phyloP scores from a whole-genome alignment of 2,888 invertebrate species.

The Thereva unica region DNA sequence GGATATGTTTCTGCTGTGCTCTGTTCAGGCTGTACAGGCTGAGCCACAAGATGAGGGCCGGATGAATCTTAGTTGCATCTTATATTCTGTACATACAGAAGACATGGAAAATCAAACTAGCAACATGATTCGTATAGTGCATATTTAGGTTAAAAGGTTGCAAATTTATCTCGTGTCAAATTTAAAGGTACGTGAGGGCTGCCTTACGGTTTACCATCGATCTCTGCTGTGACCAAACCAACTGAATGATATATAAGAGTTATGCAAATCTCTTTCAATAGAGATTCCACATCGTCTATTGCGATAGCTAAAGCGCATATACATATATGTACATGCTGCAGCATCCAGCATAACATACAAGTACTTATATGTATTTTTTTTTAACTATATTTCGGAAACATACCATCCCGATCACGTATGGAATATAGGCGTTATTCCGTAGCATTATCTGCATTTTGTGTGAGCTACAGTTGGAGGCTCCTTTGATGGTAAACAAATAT shows the following conservation, averaged over 20 bases:
- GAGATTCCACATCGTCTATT: constrained; percentile 10
- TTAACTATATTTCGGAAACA: no score
- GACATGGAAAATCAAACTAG: no score
- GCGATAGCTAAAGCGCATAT: not conserved
- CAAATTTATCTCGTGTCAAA: constrained; percentile 37
- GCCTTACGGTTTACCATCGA: constrained; percentile 24
- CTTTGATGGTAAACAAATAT: constrained; percentile 2
- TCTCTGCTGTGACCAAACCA: constrained; percentile 3
- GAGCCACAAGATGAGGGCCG: constrained; percentile 8
- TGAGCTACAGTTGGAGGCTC: no score
- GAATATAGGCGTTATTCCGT: no score
- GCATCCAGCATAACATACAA: no score
- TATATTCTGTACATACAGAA: constrained; percentile 14
- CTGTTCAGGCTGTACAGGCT: not conserved
- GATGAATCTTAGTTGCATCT: constrained; percentile 29
- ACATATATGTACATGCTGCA: not conserved
- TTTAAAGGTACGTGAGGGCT: constrained; percentile 35
- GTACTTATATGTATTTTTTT: no score
- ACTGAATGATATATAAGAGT: not conserved
- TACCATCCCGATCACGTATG: no score
- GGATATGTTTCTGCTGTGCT: no score
- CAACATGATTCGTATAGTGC: constrained; percentile 19
- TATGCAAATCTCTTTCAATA: constrained; percentile 1
- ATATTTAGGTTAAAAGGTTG: constrained; percentile 36
- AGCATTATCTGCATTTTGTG: no score